Conservation (phyloP, 1,140 invertebrate genomes). For the Protaetia brevitarsis region DNA sequence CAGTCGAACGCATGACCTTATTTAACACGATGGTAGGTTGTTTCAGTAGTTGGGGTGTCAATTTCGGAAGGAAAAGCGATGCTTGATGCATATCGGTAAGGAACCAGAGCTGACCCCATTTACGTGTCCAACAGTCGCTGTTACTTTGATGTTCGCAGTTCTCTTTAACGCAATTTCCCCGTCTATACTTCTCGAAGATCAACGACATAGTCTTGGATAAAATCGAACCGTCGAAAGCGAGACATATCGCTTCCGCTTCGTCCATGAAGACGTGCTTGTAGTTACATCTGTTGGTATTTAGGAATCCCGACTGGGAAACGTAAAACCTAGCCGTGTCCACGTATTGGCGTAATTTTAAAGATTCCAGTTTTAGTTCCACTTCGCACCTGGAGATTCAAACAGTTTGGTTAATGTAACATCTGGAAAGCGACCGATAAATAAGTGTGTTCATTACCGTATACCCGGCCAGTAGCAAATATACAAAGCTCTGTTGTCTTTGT, state of each 20-base stretch:
- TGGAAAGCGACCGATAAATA: too few species aligned
- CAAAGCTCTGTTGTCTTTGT: slow-evolving; percentile 43
- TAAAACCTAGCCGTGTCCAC: slow-evolving; percentile 46
- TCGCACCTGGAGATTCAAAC: slow-evolving; percentile 37
- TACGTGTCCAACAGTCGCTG: background rate
- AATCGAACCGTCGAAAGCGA: slow-evolving; percentile 42
- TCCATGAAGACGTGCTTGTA: slow-evolving; percentile 49
- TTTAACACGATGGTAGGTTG: slow-evolving; percentile 41
- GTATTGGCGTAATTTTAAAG: slow-evolving; percentile 40
- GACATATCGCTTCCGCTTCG: slow-evolving; percentile 46
- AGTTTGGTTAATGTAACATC: background rate
- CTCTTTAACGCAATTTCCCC: slow-evolving; percentile 33
- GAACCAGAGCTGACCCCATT: slow-evolving; percentile 47
- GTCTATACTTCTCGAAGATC: slow-evolving; percentile 38
- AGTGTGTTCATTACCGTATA: slow-evolving; percentile 46
- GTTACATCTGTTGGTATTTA: slow-evolving; percentile 37
- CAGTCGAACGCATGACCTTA: slow-evolving; percentile 46
- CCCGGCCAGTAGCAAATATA: slow-evolving; percentile 49
- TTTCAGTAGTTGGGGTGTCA: slow-evolving; percentile 44
- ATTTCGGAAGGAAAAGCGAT: slow-evolving; percentile 45
- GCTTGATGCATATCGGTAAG: slow-evolving; percentile 49
- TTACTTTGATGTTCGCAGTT: slow-evolving; percentile 23
- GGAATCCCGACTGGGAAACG: slow-evolving; percentile 40
- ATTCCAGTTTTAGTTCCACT: slow-evolving; percentile 41
- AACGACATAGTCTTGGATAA: slow-evolving; percentile 41